A percentile compares a stretch with the other conserved stretches of the same genome.
Conservation (phyloP, 2,888 invertebrate species). For the Nineta flava region DNA sequence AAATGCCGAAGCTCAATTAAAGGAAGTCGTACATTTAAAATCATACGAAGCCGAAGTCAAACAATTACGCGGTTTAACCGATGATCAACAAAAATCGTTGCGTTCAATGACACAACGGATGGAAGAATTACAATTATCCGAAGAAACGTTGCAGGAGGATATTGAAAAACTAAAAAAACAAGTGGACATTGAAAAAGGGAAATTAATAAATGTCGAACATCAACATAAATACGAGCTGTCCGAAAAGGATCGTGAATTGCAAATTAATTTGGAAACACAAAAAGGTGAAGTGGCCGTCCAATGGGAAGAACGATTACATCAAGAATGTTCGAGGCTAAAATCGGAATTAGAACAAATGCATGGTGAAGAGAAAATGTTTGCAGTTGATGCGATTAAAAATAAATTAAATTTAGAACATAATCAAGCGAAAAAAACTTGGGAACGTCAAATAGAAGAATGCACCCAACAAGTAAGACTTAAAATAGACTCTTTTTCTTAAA, state of each 20-base stretch:
- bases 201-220: constrained; percentile 25
- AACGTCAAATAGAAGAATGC: constrained; percentile 29
- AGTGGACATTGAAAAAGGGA: constrained; percentile 27
- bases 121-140: constrained; percentile 35
- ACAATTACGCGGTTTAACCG: constrained; percentile 36
- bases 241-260: constrained; percentile 27
- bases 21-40: constrained; percentile 32
- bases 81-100: constrained; percentile 41
- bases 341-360: constrained; percentile 42
- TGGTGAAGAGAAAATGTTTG: constrained; percentile 39
- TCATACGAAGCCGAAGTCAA: constrained; percentile 38
- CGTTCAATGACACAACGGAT: constrained; percentile 38
- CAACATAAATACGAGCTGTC: constrained; percentile 27
- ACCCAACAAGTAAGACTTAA: constrained; percentile 31
- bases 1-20: constrained; percentile 25
- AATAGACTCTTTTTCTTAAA: neutral
- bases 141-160: constrained; percentile 36
- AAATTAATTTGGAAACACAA: constrained; percentile 29
- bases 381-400: constrained; percentile 35
- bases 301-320: constrained; percentile 46
- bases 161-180: constrained; percentile 26
- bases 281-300: constrained; percentile 37
- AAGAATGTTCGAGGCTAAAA: constrained; percentile 44
- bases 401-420: constrained; percentile 40
- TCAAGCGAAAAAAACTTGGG: constrained; percentile 35